Evolutionary conservation across 1,140 invertebrate genomes (phyloP).

Genomic region (Charaxes varanes): DNA sequence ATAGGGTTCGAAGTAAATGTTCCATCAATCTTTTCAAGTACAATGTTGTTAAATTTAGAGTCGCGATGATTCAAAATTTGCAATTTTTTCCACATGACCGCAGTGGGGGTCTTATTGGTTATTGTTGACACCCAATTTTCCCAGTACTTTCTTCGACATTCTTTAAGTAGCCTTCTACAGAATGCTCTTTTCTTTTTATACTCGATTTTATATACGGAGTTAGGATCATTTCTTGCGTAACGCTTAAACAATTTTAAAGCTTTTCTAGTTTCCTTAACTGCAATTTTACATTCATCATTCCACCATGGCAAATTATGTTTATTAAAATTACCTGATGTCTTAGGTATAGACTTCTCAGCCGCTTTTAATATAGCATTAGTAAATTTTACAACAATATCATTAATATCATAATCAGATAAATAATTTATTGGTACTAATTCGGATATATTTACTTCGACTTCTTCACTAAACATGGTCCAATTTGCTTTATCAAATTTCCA

Average conservation of each 20-base stretch:
- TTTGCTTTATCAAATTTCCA: too few relatives aligned
- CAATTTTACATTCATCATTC: conserved; percentile 33
- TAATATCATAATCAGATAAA: too few relatives aligned
- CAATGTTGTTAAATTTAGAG: too few relatives aligned
- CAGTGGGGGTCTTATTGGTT: conserved; percentile 15
- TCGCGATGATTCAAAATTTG: too few relatives aligned
- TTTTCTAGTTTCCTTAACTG: conserved; percentile 32
- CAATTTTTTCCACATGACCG: conserved; percentile 23
- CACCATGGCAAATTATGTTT: conserved; percentile 38
- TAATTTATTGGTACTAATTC: too few relatives aligned
- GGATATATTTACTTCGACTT: too few relatives aligned
- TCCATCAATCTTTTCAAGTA: too few relatives aligned
- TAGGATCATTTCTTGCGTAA: conserved; percentile 24
- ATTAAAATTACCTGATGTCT: conserved; percentile 16
- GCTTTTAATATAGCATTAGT: too few relatives aligned
- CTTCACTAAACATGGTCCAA: too few relatives aligned
- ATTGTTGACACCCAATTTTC: conserved; percentile 23
- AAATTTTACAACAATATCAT: too few relatives aligned
- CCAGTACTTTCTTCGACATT: conserved; percentile 19
- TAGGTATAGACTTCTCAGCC: too few relatives aligned
- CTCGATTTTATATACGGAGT: conserved; percentile 23
- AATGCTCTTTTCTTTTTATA: conserved; percentile 25
- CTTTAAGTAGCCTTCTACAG: conserved; percentile 32
- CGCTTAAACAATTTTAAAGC: conserved; percentile 31
- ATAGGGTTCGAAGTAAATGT: too few relatives aligned